Conservation (phyloP, 2,113 vertebrate species). For the Heptranchias perlo region DNA sequence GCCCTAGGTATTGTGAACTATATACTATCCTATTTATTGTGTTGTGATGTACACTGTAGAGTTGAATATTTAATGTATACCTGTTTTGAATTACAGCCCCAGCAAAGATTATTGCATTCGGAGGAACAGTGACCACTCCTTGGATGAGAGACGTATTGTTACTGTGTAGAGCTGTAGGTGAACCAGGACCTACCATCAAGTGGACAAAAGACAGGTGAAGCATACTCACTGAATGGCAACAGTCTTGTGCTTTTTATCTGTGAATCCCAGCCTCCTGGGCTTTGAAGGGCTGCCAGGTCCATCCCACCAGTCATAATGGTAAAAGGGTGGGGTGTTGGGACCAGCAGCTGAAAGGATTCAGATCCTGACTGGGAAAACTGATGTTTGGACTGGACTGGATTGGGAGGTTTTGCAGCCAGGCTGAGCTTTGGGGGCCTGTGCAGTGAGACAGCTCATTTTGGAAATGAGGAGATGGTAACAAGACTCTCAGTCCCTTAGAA, state of each 20-base stretch:
- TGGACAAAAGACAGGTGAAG: constrained; percentile 98
- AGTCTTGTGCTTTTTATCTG: neutral
- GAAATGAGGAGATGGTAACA: neutral
- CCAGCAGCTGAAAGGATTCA: neutral
- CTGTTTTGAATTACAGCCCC: constrained; percentile 63
- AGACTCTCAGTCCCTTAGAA: neutral
- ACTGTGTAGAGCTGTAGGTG: constrained; percentile 87
- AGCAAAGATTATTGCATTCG: constrained; percentile 94
- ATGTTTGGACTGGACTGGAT: neutral
- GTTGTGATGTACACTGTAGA: neutral
- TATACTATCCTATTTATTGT: neutral
- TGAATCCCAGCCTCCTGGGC: neutral
- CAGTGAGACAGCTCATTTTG: neutral
- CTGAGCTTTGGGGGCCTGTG: neutral
- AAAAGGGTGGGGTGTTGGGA: neutral
- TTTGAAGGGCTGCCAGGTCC: neutral
- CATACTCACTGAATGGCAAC: too few relatives aligned
- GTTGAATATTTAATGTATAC: neutral
- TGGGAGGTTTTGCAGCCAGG: neutral
- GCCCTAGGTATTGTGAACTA: neutral
- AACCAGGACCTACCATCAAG: constrained; percentile 82
- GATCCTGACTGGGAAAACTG: neutral
- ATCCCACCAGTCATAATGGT: neutral
- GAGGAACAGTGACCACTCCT: constrained; percentile 88
- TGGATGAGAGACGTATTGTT: constrained; percentile 97